A percentile compares a stretch with the other conserved stretches of the same genome.
Evolutionary conservation across 1,140 invertebrate genomes (phyloP).

Genomic region (Heliconius hewitsoni): DNA sequence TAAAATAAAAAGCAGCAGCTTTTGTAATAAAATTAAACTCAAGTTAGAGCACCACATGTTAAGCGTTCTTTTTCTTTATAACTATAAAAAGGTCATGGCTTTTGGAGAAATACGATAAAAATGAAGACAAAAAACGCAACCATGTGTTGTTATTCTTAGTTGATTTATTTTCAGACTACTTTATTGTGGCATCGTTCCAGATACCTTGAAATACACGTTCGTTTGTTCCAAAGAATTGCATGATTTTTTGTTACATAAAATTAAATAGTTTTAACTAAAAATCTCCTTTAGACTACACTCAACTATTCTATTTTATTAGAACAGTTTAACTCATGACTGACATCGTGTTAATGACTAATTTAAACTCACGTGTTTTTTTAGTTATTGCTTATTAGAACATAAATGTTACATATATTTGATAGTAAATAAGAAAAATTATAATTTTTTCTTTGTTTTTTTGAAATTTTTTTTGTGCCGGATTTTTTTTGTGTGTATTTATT

Average conservation of each 20-base stretch:
- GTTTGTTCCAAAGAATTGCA: background rate
- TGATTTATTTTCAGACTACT: constrained; percentile 2
- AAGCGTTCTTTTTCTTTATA: background rate
- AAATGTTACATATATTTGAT: no score
- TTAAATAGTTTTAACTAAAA: background rate
- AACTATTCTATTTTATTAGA: no score
- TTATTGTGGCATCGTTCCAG: background rate
- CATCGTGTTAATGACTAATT: no score
- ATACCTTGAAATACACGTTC: background rate
- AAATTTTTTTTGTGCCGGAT: no score
- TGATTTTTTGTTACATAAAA: background rate
- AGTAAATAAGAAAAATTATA: no score
- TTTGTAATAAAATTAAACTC: background rate
- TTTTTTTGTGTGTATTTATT: no score
- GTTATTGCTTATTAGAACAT: no score
- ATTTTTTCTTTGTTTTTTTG: no score
- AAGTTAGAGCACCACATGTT: background rate
- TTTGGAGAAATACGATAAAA: background rate
- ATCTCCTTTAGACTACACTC: no score
- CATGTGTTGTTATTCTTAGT: constrained; percentile 4
- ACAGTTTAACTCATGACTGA: no score
- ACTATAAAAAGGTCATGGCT: background rate
- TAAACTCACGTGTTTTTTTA: no score
- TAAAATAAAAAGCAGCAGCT: background rate
- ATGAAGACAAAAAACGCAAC: background rate